Percentiles rank a stretch among this genome's conserved stretches.
Conservation (phyloP, 2,113 vertebrate species). For the Scatophagus argus region DNA sequence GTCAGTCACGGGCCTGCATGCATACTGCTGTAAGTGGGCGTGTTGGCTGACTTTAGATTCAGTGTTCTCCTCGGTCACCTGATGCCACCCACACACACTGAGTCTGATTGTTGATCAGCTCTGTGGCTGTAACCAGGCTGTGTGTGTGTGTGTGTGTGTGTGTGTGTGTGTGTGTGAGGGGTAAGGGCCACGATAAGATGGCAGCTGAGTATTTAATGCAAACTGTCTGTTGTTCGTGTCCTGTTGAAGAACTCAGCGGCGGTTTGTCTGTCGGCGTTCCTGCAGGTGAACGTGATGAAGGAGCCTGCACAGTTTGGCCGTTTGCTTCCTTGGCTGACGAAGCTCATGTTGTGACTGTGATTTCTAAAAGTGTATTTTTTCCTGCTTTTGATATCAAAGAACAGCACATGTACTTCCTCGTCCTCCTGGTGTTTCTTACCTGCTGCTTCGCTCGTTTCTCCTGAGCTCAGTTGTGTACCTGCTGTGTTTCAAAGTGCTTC, state of each 20-base stretch:
- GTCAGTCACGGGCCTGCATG: too few species aligned
- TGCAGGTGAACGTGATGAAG: background rate
- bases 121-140: background rate
- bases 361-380: constrained; percentile 58
- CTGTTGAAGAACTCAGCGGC: background rate
- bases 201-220: background rate
- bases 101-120: background rate
- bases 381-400: constrained; percentile 63
- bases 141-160: background rate
- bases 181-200: background rate
- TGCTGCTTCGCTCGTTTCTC: constrained; percentile 14
- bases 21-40: too few species aligned
- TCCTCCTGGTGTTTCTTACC: constrained; percentile 15
- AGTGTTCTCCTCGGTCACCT: too few species aligned
- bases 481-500: constrained; percentile 26
- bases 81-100: too few species aligned
- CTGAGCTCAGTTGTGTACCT: constrained; percentile 30
- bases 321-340: constrained; percentile 44
- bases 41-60: too few species aligned
- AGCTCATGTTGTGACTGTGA: constrained; percentile 45
- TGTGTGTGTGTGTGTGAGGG: background rate
- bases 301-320: background rate
- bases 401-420: constrained; percentile 20
- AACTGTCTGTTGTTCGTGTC: background rate
- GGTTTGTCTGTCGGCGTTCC: too few species aligned